Percentiles rank a stretch among this genome's conserved stretches.
Evolutionary conservation across 2,113 vertebrate genomes (phyloP).

Genomic region (Neolamprologus hecqui): DNA sequence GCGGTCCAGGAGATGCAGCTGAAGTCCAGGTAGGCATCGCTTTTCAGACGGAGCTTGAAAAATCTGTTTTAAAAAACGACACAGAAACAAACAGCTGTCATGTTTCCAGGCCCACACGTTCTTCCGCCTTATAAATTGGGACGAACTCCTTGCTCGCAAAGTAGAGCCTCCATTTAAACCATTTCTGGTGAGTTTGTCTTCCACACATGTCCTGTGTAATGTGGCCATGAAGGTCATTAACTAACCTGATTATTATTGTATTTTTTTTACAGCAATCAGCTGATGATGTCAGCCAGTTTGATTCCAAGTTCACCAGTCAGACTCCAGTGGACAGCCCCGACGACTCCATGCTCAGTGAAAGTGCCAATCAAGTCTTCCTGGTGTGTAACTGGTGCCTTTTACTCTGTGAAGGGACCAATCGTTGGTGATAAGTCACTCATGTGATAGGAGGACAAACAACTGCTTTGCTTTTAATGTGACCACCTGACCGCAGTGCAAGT

Average conservation of each 20-base stretch:
- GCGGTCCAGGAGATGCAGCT: slow-evolving; percentile 86
- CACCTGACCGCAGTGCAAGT: background rate
- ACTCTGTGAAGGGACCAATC: background rate
- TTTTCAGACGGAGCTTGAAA: background rate
- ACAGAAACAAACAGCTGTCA: background rate
- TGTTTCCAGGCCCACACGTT: slow-evolving; percentile 82
- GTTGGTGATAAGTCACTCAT: background rate
- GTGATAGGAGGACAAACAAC: background rate
- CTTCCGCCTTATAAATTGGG: slow-evolving; percentile 96
- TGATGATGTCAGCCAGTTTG: slow-evolving; percentile 98
- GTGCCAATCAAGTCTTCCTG: slow-evolving; percentile 98
- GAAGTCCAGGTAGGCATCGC: slow-evolving; percentile 83
- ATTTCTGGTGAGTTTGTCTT: slow-evolving; percentile 79
- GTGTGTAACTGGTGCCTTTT: slow-evolving; percentile 61
- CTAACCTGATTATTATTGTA: background rate
- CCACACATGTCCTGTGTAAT: background rate
- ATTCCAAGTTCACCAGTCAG: slow-evolving; percentile 99
- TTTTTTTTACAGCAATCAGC: slow-evolving; percentile 84
- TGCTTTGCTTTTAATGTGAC: background rate
- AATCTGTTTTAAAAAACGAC: background rate
- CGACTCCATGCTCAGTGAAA: slow-evolving; percentile 97
- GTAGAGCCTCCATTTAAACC: slow-evolving; percentile 97
- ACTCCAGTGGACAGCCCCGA: slow-evolving; percentile 97
- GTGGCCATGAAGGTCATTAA: background rate
- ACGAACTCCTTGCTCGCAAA: slow-evolving; percentile 92